Base-by-base conservation (phyloP, 1,140 invertebrate species). In the Musca domestica region DNA sequence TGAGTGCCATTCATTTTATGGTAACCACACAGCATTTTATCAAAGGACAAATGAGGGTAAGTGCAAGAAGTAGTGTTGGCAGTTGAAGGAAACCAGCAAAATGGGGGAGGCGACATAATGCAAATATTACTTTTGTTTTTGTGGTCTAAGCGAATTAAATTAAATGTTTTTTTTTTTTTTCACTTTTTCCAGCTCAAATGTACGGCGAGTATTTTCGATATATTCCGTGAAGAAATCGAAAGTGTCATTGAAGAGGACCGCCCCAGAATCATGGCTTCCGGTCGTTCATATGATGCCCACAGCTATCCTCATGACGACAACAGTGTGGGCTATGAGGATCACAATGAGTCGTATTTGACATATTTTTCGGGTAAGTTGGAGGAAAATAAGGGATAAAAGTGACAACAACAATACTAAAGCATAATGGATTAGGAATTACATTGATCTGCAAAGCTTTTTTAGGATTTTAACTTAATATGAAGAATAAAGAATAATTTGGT, bases 11-110 rank as follows among this genome's bases (percentile, higher is more conserved):
- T 70, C 81, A 85, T 72, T 86, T 86, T 70, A 81, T 84, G 64
- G 83, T 86, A 64, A 84, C 85, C 74, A 84, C 81, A 70, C 84
- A 85, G 65, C 84, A 86, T 74, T 86, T 86, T 68, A 73, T 84
- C 66, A 81, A 83, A 72, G 83, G 83, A 51, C 84, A 84, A 79
- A 83, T 86, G 74, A 83, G 82, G 81, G 84, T 86, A 74, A 58
- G 47, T 63, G 22, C 27, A 30, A 9, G 3, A 9, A 30, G 27
- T 30, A 30, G 34, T 41, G 6, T 41, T 41, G 27, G 3, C 27
- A 30, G 9, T 30, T 30, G 27, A 30, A 30, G 3, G 27, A 30
- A 9, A 9, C 27, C 3, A 30, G 27, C 3, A 30, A 30, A 41
- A 12, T 9, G 34, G 34, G 10, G 34, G 6, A 4, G 3, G 27